Evolutionary conservation across 2,113 vertebrate species (phyloP).

Genomic region (Anseranas semipalmata): DNA sequence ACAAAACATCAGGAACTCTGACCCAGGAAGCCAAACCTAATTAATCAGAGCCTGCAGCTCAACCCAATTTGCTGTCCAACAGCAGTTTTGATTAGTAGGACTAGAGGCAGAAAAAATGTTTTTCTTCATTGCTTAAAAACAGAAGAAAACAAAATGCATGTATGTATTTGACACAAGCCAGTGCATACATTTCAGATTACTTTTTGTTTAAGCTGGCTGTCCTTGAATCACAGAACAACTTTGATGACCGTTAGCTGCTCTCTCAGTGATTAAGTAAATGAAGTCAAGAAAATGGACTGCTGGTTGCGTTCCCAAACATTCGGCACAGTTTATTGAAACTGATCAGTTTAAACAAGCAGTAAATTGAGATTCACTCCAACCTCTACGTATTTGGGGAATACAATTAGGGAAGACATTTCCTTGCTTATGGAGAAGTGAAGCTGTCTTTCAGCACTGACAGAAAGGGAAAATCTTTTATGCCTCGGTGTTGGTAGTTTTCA

Average conservation of each 20-base stretch:
- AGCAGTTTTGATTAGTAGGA: not conserved
- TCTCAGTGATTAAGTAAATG: conserved; percentile 41
- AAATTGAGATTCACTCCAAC: conserved; percentile 81
- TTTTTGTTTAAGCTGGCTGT: not conserved
- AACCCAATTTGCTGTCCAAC: not conserved
- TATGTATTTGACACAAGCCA: not conserved
- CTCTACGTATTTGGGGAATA: conserved; percentile 48
- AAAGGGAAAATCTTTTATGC: conserved; percentile 2
- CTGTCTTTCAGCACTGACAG: conserved; percentile 14
- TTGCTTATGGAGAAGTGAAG: conserved; percentile 54
- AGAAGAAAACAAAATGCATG: not conserved
- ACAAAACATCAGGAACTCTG: not conserved
- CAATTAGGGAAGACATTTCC: conserved; percentile 78
- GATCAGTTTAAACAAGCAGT: conserved; percentile 77
- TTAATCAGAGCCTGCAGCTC: not conserved
- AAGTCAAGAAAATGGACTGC: not conserved
- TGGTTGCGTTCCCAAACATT: conserved; percentile 62
- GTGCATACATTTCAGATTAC: not conserved
- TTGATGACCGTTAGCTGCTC: conserved; percentile 11
- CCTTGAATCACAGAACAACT: not conserved
- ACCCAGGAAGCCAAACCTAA: not conserved
- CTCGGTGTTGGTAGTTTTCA: not conserved
- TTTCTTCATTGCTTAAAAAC: not conserved
- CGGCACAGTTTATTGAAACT: conserved; percentile 71
- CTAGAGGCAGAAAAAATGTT: not conserved